phyloP scores from a whole-genome alignment of 2,113 vertebrate genomes.

The Columbina picui region DNA sequence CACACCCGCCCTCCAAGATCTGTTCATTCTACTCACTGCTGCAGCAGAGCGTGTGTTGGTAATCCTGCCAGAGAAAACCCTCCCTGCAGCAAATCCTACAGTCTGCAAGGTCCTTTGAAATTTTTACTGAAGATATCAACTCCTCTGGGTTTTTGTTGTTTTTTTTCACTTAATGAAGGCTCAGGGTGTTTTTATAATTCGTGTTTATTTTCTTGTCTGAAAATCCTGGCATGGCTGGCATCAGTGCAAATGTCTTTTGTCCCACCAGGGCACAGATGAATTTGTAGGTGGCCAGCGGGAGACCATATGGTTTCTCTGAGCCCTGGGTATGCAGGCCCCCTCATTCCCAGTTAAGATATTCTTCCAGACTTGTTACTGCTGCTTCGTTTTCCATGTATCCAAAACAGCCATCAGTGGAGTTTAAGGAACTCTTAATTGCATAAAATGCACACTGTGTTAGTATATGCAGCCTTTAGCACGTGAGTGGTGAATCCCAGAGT shows the following conservation, averaged over 20 bases:
- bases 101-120: background rate
- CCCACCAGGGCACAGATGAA: background rate
- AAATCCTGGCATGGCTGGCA: background rate
- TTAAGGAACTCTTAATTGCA: background rate
- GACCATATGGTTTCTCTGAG: background rate
- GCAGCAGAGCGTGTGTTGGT: background rate
- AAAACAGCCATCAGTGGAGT: background rate
- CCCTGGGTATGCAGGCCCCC: background rate
- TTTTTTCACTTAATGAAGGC: background rate
- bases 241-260: fast-evolving
- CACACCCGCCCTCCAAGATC: background rate
- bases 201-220: background rate
- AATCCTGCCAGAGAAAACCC: conserved; percentile 9
- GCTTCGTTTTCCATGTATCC: background rate
- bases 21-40: background rate
- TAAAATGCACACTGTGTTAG: background rate
- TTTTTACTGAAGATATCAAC: background rate
- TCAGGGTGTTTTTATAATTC: background rate
- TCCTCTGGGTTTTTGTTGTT: background rate
- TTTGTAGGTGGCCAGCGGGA: background rate
- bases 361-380: background rate
- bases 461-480: background rate
- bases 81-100: background rate
- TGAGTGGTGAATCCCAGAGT: background rate
- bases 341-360: background rate